Conservation (phyloP, 2,888 invertebrate genomes). For the Sarcophaga carnaria region DNA sequence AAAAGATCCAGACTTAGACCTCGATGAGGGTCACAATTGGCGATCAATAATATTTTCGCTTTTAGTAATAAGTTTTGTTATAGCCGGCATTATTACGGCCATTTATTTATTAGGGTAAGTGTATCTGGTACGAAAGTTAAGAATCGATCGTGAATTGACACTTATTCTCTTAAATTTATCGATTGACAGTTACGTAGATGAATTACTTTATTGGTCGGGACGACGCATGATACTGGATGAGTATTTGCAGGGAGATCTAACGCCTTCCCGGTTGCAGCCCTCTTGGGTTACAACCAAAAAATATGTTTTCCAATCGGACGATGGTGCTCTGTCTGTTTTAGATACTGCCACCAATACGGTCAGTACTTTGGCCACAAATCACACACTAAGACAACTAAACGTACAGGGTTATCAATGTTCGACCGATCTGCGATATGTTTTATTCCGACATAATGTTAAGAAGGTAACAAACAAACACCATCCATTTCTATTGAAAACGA, state of each 20-base stretch:
- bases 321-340: constrained; percentile 90
- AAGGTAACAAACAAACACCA: constrained; percentile 84
- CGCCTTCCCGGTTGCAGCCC: constrained; percentile 88
- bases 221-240: constrained; percentile 92
- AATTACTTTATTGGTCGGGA: constrained; percentile 93
- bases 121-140: too few species aligned
- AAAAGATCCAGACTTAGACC: constrained; percentile 90
- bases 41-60: constrained; percentile 93
- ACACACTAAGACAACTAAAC: constrained; percentile 93
- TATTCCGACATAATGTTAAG: constrained; percentile 94
- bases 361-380: constrained; percentile 91
- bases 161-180: too few species aligned
- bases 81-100: constrained; percentile 93
- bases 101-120: constrained; percentile 92
- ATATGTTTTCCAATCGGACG: constrained; percentile 93
- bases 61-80: constrained; percentile 92
- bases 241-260: constrained; percentile 90
- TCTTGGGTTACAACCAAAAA: constrained; percentile 92
- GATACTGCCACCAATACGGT: constrained; percentile 91
- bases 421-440: constrained; percentile 91
- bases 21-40: constrained; percentile 94
- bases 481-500: too few species aligned
- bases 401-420: constrained; percentile 94
- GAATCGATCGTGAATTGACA: too few species aligned
- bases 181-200: constrained; percentile 89